Base-by-base conservation (phyloP, 2,797 vertebrate species). In the Pteronotus mesoamericanus region DNA sequence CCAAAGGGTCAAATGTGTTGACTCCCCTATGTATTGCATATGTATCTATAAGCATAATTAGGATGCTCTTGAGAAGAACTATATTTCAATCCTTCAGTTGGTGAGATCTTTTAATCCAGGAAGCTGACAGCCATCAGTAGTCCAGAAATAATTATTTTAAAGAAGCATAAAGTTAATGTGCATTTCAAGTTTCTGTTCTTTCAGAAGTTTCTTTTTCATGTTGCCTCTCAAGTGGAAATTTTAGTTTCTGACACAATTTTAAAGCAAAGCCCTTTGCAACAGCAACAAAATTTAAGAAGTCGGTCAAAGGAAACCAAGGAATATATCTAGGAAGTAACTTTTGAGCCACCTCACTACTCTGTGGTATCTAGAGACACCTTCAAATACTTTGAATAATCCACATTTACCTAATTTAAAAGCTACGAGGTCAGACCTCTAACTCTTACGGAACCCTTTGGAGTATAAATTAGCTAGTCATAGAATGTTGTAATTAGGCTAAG, bases 261-360 rank as follows among this genome's bases (percentile, higher is more conserved):
- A 92, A 89, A 93, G 82, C 59, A 75, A 42, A 64, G 55, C 12
- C 32, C 46, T 90, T n/a, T 94, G 57, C 61, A 74, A 87, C 9
- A 74, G 74, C 84, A 91, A 77, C 59, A 95, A 57, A 59, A 78
- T 34, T 44, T 71, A 78, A 37, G 37, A 53, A 32, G 34, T 1
- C n/a, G 37, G 72, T 74, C 82, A 82, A 92, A 91, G 66, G 21
- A 96, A 92, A 92, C 46, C 59, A 80, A 94, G 37, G 61, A 86
- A 79, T 22, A 18, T 4, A 89, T 37, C 68, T 55, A 32, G 90
- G 29, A 92, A 94, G 74, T 53, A 80, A 96, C 55, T 92, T 66
- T 78, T 72, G 71, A 84, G 34, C 55, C 55, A 89, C 5, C n/a
- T 61, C 85, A 91, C 32, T 75, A 51, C 59, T 84, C 66, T 34